Base-by-base conservation (phyloP, 2,888 invertebrate genomes). In the Julus scandinavius region DNA sequence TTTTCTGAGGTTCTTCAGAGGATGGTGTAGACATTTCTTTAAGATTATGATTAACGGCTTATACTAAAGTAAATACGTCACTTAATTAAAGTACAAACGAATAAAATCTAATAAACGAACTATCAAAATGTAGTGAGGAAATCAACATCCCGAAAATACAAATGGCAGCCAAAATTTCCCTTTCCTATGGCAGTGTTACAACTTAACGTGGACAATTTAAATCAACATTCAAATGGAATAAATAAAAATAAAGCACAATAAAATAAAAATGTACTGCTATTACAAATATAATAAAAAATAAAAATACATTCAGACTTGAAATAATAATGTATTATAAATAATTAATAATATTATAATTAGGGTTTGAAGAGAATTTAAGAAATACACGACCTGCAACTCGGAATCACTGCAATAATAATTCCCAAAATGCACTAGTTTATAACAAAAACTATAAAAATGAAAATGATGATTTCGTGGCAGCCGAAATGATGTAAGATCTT, bases 1-100 rank as follows among this genome's bases (percentile, higher is more conserved):
- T 89, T 54, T 89, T 89, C 6, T 80, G 85, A 38, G 83, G 87
- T 20, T 89, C 89, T 38, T 89, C 89, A 41, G 83, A 45, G 13
- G 87, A 84, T 80, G 89, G 87, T 1, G 87, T 86, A n/a, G 89
- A 87, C 89, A 89, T 89, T n/a, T 40, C 6, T 80, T 38, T 38
- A 38, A 40, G 11, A 80, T 15, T 38, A 38, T 80, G 15, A 80
- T 38, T 38, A 7, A 72, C 72, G 29, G 2, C 9, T 72, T n/a
- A 58, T 58, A 29, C 20, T 72, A 72, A 4, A 80, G 15, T 15
- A 58, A 80, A n/a, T 38, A 40, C 13, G 80, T 38, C 80, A 15
- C 80, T 9, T 40, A 80, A 40, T 80, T 29, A 80, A 38, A 80
- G 38, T 80, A 80, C 1, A 15, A 80, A 40, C 13, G 29, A 80